These are phyloP conservation scores for Ormia ochracea DNA, from an alignment of 2,888 invertebrate species.

Conservation along the genomic window DNA sequence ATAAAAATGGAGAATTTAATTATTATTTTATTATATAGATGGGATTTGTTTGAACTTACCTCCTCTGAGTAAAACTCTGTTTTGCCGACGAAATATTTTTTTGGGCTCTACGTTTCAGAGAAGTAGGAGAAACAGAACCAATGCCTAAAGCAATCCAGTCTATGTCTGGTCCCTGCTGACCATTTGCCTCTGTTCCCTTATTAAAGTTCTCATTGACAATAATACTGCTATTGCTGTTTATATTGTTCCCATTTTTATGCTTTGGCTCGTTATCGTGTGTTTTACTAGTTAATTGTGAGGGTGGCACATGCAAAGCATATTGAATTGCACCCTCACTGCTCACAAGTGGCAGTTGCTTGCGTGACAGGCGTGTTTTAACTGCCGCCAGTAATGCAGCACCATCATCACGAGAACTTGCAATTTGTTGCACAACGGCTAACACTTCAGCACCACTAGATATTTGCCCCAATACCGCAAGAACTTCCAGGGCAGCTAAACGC, in stretches of 20 bases:
- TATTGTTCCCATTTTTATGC: constrained; percentile 66
- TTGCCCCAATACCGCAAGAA: constrained; percentile 86
- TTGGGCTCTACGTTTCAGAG: constrained; percentile 73
- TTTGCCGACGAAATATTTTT: constrained; percentile 61
- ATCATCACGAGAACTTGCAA: constrained; percentile 77
- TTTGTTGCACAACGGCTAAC: constrained; percentile 80
- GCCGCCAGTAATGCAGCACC: constrained; percentile 81
- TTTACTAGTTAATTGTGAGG: constrained; percentile 59
- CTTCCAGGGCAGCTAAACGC: constrained; percentile 87
- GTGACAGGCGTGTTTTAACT: constrained; percentile 84
- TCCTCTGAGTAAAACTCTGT: constrained; percentile 60
- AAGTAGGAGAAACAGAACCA: constrained; percentile 80
- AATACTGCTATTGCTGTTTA: not conserved
- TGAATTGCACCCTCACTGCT: constrained; percentile 85
- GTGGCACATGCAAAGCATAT: constrained; percentile 83
- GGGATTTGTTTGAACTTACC: not conserved
- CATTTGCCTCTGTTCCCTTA: constrained; percentile 22
- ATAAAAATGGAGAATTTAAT: not conserved
- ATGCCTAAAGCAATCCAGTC: constrained; percentile 86
- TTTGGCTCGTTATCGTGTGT: constrained; percentile 35
- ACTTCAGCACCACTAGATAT: constrained; percentile 82
- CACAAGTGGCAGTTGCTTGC: constrained; percentile 85
- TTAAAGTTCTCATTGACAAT: constrained; percentile 43
- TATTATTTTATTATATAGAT: not conserved
- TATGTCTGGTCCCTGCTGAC: constrained; percentile 81